Evolutionary conservation across 30 jellyfish, hydroid and myxozoan species (phyloP), one percentile per base, ranked within the genome.

Genomic region (Pseudorhiza aurosa): DNA sequence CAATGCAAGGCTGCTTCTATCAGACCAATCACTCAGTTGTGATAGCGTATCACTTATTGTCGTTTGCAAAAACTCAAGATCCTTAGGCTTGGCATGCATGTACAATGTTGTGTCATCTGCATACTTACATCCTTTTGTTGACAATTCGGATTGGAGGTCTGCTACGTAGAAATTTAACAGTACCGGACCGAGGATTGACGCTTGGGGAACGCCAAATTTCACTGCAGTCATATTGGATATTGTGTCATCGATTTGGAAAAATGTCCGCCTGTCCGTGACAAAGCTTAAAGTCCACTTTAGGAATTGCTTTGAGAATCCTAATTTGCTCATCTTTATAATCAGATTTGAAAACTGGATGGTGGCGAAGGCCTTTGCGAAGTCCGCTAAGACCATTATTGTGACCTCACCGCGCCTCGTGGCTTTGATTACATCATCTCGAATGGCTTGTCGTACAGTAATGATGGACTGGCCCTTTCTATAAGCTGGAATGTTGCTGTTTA

Each of bases 311-410:
- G 17, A 62, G 76, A 65, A 55, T 55, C 69, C 69, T 55, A 55
- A 55, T 55, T 55, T 55, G 69, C 69, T 55, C 69, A 55, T 55
- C 69, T 55, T 55, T 25, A 25, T 55, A 8, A 18, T 55, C 69
- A 55, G 24, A 9, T 55, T 55, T 55, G 69, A 25, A 55, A 55
- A 15, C 19, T 55, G 69, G 32, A 24, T 29, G 58, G 43, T n/a
- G n/a, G n/a, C n/a, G n/a, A n/a, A n/a, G n/a, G n/a, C n/a, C n/a
- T n/a, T n/a, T n/a, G n/a, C n/a, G 68, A 77, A 77, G 70, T 77
- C 89, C 84, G 89, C 89, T n/a, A 51, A 57, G 58, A 77, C 89
- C 69, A 60, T 57, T 70, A 77, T 58, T 37, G 89, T 77, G 84
- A 58, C 84, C 68, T 77, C 85, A 21, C 85, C 89, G 18, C 82